phyloP scores from a whole-genome alignment of 64 coral and sea anemone genomes.

The Montipora foliosa region DNA sequence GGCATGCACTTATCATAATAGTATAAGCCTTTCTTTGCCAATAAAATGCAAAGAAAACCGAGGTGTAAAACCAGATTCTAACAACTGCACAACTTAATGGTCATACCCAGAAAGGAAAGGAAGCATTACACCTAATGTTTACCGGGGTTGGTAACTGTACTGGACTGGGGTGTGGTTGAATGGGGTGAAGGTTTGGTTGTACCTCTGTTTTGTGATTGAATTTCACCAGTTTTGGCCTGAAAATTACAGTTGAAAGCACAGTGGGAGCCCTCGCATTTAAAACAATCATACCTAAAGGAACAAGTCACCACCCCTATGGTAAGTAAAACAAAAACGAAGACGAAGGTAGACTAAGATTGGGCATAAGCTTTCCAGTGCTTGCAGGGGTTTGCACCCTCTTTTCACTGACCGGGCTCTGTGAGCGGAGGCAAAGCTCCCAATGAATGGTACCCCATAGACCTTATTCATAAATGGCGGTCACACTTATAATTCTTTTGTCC shows the following conservation, averaged over 20 bases:
- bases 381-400: constrained; percentile 24
- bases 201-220: constrained; percentile 19
- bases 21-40: neutral
- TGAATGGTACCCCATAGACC: constrained; percentile 49
- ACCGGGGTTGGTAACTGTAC: constrained; percentile 32
- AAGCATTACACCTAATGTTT: neutral
- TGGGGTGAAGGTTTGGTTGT: neutral
- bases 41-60: neutral
- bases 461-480: too few relatives aligned
- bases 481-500: too few relatives aligned
- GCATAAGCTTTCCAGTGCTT: neutral
- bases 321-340: constrained; percentile 40
- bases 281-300: constrained; percentile 48
- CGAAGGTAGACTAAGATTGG: constrained; percentile 36
- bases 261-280: constrained; percentile 49
- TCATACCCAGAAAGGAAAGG: constrained; percentile 27
- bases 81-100: constrained; percentile 33
- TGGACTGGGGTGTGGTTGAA: neutral
- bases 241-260: constrained; percentile 26
- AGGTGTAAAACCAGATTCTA: constrained; percentile 22
- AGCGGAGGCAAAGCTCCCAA: constrained; percentile 58
- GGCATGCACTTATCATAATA: constrained; percentile 45
- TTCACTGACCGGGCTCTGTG: neutral
- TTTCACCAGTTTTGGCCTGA: constrained; percentile 17
- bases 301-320: constrained; percentile 59